Evolutionary conservation across 1,140 invertebrate genomes (phyloP).

Genomic region (Brachionus rubens): DNA sequence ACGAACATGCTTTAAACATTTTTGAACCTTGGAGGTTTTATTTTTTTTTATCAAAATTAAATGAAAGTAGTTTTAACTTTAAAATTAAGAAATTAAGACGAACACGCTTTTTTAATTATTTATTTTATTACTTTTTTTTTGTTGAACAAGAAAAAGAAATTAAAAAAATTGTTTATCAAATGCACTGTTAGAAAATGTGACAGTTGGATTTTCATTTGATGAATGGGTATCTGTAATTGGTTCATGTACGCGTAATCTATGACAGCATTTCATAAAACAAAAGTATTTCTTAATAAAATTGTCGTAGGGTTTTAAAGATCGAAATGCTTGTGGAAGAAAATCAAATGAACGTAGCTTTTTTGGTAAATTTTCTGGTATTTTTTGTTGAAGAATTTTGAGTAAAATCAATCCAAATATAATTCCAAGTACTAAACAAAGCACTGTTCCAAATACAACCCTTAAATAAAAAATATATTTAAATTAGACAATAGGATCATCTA

Average conservation of each 20-base stretch:
- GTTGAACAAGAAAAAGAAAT: not conserved
- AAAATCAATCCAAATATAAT: not conserved
- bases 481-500: too few species aligned
- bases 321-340: slow-evolving; percentile 4
- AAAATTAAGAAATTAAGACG: too few species aligned
- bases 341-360: not conserved
- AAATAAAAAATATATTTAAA: not conserved
- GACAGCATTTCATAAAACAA: not conserved
- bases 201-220: not conserved
- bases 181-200: slow-evolving; percentile 20
- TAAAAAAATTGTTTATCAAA: not conserved
- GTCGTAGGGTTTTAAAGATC: slow-evolving; percentile 36
- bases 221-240: not conserved
- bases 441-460: not conserved
- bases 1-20: not conserved
- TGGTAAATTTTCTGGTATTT: slow-evolving; percentile 1
- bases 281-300: not conserved
- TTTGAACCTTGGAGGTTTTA: too few species aligned
- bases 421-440: not conserved
- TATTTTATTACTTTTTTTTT: not conserved
- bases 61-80: too few species aligned
- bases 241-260: not conserved
- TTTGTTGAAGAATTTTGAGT: not conserved
- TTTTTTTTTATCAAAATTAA: too few species aligned
- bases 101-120: slow-evolving; percentile 12